A percentile compares a stretch with the other conserved stretches of the same genome.
Conservation (phyloP, 2,113 vertebrate species). For the Chamaetylas fuelleborni region DNA sequence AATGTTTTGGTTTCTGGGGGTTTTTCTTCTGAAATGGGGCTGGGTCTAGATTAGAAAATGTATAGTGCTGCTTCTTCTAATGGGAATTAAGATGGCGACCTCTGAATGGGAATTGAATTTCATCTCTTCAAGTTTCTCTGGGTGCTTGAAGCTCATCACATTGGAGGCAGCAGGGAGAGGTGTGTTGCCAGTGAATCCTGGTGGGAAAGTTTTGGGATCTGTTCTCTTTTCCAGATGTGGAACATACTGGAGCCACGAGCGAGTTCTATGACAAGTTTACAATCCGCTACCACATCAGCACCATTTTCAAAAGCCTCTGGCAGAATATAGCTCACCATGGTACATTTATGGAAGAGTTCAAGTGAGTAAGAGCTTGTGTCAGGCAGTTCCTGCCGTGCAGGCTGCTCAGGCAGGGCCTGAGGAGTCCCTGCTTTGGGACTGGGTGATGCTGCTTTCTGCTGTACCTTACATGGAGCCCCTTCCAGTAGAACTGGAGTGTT, state of each 20-base stretch:
- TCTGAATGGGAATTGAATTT: background rate
- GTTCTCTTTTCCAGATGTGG: conserved; percentile 82
- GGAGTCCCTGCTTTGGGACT: background rate
- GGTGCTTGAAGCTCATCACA: background rate
- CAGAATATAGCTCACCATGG: conserved; percentile 97
- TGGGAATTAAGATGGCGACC: background rate
- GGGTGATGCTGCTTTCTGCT: background rate
- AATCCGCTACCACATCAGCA: conserved; percentile 98
- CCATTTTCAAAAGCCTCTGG: conserved; percentile 99
- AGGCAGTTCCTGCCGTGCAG: background rate
- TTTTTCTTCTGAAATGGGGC: background rate
- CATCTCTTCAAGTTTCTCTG: background rate
- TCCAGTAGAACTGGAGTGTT: background rate
- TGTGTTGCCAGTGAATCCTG: background rate
- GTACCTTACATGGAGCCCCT: background rate
- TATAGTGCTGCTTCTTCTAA: background rate
- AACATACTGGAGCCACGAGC: conserved; percentile 96
- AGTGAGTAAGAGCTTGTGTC: conserved; percentile 80
- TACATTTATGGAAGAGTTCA: conserved; percentile 99
- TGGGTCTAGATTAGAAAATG: background rate
- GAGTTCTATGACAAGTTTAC: conserved; percentile 99
- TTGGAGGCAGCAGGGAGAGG: background rate
- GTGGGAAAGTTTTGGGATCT: background rate
- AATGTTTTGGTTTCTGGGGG: background rate
- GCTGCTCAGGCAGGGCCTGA: background rate